Evolutionary conservation across 2,888 invertebrate genomes (phyloP).

Genomic region (Rotaria sp.): DNA sequence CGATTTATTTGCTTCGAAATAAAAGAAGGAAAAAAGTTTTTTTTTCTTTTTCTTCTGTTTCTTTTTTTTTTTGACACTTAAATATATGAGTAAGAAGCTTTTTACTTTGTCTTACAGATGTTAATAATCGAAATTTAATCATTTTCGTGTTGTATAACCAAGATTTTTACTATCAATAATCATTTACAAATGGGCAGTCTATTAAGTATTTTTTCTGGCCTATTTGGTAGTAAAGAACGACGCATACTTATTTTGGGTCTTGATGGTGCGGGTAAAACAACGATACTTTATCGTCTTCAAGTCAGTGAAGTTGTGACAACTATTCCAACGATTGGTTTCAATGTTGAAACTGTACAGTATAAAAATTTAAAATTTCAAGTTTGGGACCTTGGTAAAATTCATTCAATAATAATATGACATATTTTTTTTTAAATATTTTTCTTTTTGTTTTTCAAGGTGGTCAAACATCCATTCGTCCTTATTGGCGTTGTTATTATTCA

Average conservation of each 20-base stretch:
- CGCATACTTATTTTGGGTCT: constrained; percentile 95
- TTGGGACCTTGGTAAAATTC: constrained; percentile 80
- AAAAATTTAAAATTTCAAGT: constrained; percentile 99
- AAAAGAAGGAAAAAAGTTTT: neutral
- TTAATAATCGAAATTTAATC: neutral
- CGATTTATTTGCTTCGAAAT: neutral
- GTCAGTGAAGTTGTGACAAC: constrained; percentile 97
- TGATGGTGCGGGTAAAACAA: constrained; percentile 98
- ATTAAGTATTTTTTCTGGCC: constrained; percentile 86
- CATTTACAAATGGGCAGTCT: constrained; percentile 68
- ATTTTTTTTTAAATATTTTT: neutral
- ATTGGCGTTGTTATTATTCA: constrained; percentile 99
- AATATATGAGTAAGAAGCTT: neutral
- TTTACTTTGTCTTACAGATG: neutral
- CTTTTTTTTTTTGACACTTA: neutral
- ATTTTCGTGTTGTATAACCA: neutral
- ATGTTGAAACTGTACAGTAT: constrained; percentile 98
- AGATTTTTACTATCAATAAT: neutral
- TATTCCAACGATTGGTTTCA: constrained; percentile 84
- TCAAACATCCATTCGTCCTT: constrained; percentile 66
- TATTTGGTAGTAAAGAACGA: constrained; percentile 99
- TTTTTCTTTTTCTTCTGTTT: neutral
- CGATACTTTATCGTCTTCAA: constrained; percentile 90
- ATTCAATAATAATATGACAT: neutral
- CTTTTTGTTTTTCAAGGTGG: neutral